phyloP scores from a whole-genome alignment of 2,113 vertebrate genomes.

The Cariama cristata region DNA sequence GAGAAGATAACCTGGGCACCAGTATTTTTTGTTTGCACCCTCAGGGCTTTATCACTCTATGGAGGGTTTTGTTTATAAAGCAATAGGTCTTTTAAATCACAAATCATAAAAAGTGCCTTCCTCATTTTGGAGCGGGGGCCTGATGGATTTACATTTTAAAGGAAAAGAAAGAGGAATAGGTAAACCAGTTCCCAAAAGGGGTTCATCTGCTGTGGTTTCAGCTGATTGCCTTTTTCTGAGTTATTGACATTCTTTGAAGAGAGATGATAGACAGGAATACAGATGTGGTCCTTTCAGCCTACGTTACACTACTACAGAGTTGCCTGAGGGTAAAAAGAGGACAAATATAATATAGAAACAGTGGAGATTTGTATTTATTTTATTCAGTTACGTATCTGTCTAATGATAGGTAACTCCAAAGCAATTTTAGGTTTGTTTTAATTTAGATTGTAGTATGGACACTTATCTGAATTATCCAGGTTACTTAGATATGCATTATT shows the following conservation, averaged over 20 bases:
- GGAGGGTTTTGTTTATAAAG: background rate
- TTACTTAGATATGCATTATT: constrained; percentile 14
- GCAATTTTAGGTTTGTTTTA: background rate
- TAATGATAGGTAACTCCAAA: background rate
- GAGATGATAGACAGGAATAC: background rate
- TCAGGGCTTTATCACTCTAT: too few species aligned
- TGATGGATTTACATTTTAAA: background rate
- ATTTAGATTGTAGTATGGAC: background rate
- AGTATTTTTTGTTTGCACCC: too few species aligned
- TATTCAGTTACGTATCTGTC: background rate
- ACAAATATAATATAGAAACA: background rate
- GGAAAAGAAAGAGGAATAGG: background rate
- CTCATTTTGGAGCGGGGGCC: background rate
- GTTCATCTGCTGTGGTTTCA: background rate
- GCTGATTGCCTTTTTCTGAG: background rate
- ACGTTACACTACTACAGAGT: background rate
- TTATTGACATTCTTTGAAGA: background rate
- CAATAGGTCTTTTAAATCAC: background rate
- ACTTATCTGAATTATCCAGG: background rate
- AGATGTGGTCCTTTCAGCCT: background rate
- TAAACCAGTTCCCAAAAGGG: background rate
- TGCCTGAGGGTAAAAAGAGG: background rate
- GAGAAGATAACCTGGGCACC: too few species aligned
- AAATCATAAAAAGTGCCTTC: background rate
- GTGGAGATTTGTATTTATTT: background rate